phyloP scores from a whole-genome alignment of 1,140 invertebrate species.

The Eueides isabella region DNA sequence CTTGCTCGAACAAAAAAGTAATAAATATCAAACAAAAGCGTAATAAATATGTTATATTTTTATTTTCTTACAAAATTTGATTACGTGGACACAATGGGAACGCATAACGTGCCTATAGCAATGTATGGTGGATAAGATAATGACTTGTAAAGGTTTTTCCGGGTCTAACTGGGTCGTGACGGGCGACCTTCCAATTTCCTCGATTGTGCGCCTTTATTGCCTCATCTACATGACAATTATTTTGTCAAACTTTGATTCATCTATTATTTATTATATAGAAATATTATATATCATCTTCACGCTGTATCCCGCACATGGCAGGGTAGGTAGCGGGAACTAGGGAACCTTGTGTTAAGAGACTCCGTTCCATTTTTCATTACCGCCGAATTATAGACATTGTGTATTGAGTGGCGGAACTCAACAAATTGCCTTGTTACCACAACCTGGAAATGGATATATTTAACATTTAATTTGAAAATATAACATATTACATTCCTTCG shows the following conservation, averaged over 20 bases:
- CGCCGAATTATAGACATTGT: no score
- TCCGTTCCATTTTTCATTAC: no score
- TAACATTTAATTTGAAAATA: no score
- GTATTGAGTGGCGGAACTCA: no score
- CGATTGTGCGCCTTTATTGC: slow-evolving; percentile 39
- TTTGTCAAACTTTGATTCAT: slow-evolving; percentile 11
- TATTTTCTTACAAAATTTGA: slow-evolving; percentile 14
- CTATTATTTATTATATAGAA: background rate
- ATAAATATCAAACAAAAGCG: background rate
- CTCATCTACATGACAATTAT: slow-evolving; percentile 37
- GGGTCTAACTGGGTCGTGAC: slow-evolving; percentile 18
- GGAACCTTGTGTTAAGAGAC: no score
- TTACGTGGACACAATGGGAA: slow-evolving; percentile 1
- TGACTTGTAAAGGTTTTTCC: slow-evolving; percentile 22
- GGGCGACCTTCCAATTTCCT: slow-evolving; percentile 34
- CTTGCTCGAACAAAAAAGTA: no score
- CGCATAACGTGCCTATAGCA: slow-evolving; percentile 16
- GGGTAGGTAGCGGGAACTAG: no score
- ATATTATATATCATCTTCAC: no score
- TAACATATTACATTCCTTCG: no score
- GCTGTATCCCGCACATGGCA: no score
- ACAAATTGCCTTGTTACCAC: no score
- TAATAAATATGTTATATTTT: background rate
- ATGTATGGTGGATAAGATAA: slow-evolving; percentile 20
- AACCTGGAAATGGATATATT: no score